Evolutionary conservation across 2,797 vertebrate genomes (phyloP), one percentile per base, ranked within the genome.

Genomic region (Bucorvus abyssinicus): DNA sequence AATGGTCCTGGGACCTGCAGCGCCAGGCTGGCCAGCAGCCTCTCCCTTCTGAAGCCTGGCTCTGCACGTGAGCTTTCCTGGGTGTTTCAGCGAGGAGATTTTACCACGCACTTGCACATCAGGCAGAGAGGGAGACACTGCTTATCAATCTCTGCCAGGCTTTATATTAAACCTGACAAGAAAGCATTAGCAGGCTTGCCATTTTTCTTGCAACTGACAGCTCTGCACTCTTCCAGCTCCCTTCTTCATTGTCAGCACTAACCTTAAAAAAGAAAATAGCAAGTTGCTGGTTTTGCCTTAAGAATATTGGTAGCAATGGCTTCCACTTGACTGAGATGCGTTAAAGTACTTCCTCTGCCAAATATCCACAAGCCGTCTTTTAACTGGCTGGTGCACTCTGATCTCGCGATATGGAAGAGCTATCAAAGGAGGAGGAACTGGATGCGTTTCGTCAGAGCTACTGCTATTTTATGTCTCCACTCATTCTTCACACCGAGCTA

Each of bases 121-220:
- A 90, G 59, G 55, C 59, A 87, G 64, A 77, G 61, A 60, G 24
- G 44, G 45, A 86, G 59, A 83, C 23, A 13, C 26, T 80, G 67
- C 85, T 91, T 93, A 87, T 50, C 90, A 90, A 14, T 76, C 52
- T 84, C 65, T 93, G 79, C 63, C 80, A 79, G 44, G 40, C 57
- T 93, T 85, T 70, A 73, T 91, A 84, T 84, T 89, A 87, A 52
- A 60, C 52, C 68, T 83, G 79, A 73, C 68, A 89, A 52, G 60
- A 79, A 87, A 85, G 56, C 60, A 86, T 84, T 86, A 90, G 52
- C 77, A 87, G 61, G 23, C 49, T 76, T 71, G 75, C 32, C 69
- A 67, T 87, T 82, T 78, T 96, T 84, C 70, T 91, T 93, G 83
- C 89, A 77, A 13, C 42, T 82, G 78, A 78, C 69, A 86, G 53